Evolutionary conservation across 2,888 invertebrate species (phyloP).

Genomic region (Tolmerus cingulatus): DNA sequence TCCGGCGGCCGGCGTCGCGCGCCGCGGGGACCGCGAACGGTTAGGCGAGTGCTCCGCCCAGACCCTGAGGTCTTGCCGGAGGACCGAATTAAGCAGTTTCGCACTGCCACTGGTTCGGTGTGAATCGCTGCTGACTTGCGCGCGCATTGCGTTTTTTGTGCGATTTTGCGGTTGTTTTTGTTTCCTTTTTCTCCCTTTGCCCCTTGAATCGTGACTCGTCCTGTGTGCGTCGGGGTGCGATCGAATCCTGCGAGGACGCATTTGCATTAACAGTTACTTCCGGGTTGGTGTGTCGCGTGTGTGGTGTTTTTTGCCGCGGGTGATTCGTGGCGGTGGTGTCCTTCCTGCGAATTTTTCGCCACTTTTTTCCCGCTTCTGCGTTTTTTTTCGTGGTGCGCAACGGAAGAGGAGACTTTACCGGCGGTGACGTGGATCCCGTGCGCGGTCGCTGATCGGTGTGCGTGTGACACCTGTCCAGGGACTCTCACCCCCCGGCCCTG

Average conservation of each 20-base stretch:
- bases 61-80: slow-evolving; percentile 49
- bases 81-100: slow-evolving; percentile 47
- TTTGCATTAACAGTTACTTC: slow-evolving; percentile 30
- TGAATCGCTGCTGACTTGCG: slow-evolving; percentile 41
- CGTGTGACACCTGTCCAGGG: slow-evolving; percentile 38
- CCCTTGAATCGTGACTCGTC: slow-evolving; percentile 25
- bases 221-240: not conserved
- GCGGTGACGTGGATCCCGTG: slow-evolving; percentile 12
- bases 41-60: slow-evolving; percentile 46
- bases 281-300: not conserved
- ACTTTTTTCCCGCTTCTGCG: not conserved
- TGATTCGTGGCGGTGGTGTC: not conserved
- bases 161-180: not conserved
- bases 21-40: slow-evolving; percentile 21
- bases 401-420: slow-evolving; percentile 38
- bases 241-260: not conserved
- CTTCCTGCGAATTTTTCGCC: not conserved
- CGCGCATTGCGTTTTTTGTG: slow-evolving; percentile 42
- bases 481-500: not conserved
- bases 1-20: slow-evolving; percentile 9
- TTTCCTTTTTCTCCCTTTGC: not conserved
- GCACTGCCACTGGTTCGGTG: slow-evolving; percentile 46
- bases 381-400: not conserved
- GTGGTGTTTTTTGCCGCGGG: not conserved
- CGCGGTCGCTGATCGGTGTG: not conserved